Conservation (phyloP, 2,888 invertebrate genomes). For the Eubasilissa splendida region DNA sequence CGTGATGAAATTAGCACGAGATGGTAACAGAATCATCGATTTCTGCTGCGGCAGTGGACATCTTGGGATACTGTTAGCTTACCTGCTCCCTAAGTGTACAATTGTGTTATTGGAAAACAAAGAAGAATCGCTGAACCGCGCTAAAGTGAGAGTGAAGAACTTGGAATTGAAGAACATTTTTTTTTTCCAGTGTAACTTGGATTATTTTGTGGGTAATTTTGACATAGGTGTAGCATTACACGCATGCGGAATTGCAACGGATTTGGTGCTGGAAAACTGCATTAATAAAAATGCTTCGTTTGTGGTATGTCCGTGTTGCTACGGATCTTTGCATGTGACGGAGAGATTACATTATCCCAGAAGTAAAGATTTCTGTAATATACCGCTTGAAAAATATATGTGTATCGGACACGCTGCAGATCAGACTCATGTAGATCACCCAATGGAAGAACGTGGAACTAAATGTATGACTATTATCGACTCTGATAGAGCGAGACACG, state of each 20-base stretch:
- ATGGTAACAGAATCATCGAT: conserved; percentile 86
- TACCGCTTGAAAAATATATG: conserved; percentile 78
- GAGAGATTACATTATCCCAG: conserved; percentile 87
- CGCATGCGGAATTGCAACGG: conserved; percentile 96
- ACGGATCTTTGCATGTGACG: conserved; percentile 89
- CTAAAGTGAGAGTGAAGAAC: conserved; percentile 78
- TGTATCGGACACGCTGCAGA: conserved; percentile 92
- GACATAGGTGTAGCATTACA: conserved; percentile 92
- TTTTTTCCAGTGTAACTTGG: conserved; percentile 91
- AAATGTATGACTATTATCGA: conserved; percentile 92
- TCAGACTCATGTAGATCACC: conserved; percentile 86
- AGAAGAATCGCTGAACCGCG: conserved; percentile 85
- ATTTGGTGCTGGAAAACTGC: conserved; percentile 91
- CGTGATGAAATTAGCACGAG: conserved; percentile 79
- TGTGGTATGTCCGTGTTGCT: conserved; percentile 95
- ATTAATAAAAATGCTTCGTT: conserved; percentile 83
- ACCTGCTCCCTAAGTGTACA: conserved; percentile 83
- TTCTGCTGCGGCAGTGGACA: conserved; percentile 97
- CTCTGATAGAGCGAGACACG: conserved; percentile 84
- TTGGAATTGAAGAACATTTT: conserved; percentile 82
- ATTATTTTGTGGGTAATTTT: conserved; percentile 87
- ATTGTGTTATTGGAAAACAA: conserved; percentile 93
- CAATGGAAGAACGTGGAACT: conserved; percentile 82
- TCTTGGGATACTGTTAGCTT: conserved; percentile 88
- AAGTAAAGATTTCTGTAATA: conserved; percentile 75